Evolutionary conservation across 2,113 vertebrate genomes (phyloP), one percentile per base, ranked within the genome.

Genomic region (Polypterus senegalus): DNA sequence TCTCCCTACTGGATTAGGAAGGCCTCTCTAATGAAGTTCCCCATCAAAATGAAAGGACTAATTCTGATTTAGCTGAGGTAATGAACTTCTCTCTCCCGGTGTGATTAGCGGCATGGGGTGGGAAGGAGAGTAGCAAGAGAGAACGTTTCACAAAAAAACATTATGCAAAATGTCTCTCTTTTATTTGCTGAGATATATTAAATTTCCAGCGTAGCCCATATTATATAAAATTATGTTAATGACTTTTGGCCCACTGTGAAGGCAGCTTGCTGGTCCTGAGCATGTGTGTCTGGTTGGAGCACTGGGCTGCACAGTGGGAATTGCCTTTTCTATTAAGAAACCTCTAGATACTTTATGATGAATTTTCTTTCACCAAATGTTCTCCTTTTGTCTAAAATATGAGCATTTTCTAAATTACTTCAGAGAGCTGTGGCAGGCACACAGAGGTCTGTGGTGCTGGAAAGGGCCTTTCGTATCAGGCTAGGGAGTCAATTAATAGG

Each of bases 181-280:
- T 74, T 84, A 84, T 93, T 93, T 94, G 90, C 92, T 89, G 90
- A 92, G 91, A 94, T 93, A 91, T 94, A 97, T 93, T 92, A 94
- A 94, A 94, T 94, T 96, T 94, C 90, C 89, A 91, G 88, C 81
- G 86, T 88, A 89, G 89, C 88, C 89, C 89, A 91, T 91, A 89
- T 92, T 94, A 93, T 94, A 94, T 96, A 93, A 94, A 94, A 95
- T 98, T 95, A 98, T 94, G 92, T 86, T 95, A 97, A 98, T 96
- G 91, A 91, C 88, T 88, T 79, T 84, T 85, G 90, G 91, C 93
- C 90, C 89, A 91, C 92, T 94, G 93, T 87, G 94, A 91, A 85
- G 91, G 92, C 90, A 90, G 90, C 91, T 92, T 94, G 92, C 93
- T 92, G 92, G 91, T 94, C 89, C 88, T 89, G 90, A 89, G 90